phyloP scores from a whole-genome alignment of 2,888 invertebrate species.

The Hemithea aestivaria region DNA sequence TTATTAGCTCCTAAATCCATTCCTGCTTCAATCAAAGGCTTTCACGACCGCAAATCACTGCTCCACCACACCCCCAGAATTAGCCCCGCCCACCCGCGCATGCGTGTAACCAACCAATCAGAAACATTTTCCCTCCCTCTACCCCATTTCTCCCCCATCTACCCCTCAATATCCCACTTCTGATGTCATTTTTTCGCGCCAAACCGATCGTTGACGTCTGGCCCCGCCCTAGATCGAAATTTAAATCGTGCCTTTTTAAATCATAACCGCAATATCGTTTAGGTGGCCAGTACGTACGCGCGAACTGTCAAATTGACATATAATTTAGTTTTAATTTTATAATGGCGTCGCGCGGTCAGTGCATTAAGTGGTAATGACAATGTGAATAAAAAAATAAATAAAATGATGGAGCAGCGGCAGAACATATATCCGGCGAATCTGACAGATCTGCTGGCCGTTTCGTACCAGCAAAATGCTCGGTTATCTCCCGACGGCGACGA shows the following conservation, averaged over 20 bases:
- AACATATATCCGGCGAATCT: conserved; percentile 59
- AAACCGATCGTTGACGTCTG: conserved; percentile 58
- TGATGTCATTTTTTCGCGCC: conserved; percentile 71
- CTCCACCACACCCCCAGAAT: conserved; percentile 68
- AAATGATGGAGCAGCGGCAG: conserved; percentile 62
- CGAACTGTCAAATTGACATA: conserved; percentile 23
- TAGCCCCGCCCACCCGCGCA: conserved; percentile 60
- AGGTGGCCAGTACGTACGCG: conserved; percentile 42
- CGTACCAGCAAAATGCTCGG: conserved; percentile 59
- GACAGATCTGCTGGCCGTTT: conserved; percentile 55
- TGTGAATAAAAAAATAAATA: conserved; percentile 26
- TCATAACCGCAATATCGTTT: conserved; percentile 59
- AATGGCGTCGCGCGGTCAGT: too few species aligned
- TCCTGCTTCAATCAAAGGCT: conserved; percentile 71
- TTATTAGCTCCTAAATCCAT: conserved; percentile 31
- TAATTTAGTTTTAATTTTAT: too few species aligned
- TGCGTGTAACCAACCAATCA: conserved; percentile 60
- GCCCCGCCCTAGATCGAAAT: conserved; percentile 60
- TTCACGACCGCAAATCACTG: conserved; percentile 73
- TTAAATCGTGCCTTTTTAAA: conserved; percentile 58
- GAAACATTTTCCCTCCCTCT: conserved; percentile 37
- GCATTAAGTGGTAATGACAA: conserved; percentile 7
- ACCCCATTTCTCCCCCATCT: conserved; percentile 27
- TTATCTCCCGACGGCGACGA: conserved; percentile 44
- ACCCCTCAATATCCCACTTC: conserved; percentile 46